Evolutionary conservation across 2,888 invertebrate species (phyloP).

Genomic region (Parthenolecanium corni): DNA sequence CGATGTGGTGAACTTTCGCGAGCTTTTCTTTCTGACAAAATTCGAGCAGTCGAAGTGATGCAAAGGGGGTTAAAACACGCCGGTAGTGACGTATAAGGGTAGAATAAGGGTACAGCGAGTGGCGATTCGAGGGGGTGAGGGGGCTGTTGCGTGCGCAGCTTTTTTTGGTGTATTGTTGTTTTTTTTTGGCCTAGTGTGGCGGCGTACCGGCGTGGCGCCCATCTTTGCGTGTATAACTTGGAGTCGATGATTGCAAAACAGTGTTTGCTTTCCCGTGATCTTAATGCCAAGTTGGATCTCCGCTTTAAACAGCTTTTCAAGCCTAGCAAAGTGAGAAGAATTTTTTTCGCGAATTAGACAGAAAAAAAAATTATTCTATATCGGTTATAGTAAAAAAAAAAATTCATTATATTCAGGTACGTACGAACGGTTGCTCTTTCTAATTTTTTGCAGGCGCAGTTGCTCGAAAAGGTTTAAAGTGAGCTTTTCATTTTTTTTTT

Average conservation of each 20-base stretch:
- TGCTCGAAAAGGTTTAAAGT: too few relatives aligned
- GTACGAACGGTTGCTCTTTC: too few relatives aligned
- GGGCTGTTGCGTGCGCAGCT: constrained; percentile 17
- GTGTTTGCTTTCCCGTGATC: constrained; percentile 27
- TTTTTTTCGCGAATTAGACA: background rate
- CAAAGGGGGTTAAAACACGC: background rate
- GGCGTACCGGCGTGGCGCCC: constrained; percentile 27
- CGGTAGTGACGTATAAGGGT: constrained; percentile 6
- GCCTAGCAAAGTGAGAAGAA: constrained; percentile 26
- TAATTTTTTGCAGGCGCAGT: too few relatives aligned
- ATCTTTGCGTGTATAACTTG: constrained; percentile 21
- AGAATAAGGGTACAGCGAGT: background rate
- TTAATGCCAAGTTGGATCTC: constrained; percentile 26
- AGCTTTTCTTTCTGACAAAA: too few relatives aligned
- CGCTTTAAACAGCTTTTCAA: constrained; percentile 24
- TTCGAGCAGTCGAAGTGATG: background rate
- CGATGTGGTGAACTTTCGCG: too few relatives aligned
- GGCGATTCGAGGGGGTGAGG: background rate
- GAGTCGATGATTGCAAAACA: constrained; percentile 27
- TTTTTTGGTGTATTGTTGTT: background rate
- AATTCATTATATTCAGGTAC: too few relatives aligned
- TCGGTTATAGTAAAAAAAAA: too few relatives aligned
- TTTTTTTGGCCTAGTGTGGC: constrained; percentile 20
- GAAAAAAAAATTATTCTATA: too few relatives aligned
- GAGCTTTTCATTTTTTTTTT: too few relatives aligned